phyloP scores from a whole-genome alignment of 2,888 invertebrate species.

The Protophormia terraenovae region DNA sequence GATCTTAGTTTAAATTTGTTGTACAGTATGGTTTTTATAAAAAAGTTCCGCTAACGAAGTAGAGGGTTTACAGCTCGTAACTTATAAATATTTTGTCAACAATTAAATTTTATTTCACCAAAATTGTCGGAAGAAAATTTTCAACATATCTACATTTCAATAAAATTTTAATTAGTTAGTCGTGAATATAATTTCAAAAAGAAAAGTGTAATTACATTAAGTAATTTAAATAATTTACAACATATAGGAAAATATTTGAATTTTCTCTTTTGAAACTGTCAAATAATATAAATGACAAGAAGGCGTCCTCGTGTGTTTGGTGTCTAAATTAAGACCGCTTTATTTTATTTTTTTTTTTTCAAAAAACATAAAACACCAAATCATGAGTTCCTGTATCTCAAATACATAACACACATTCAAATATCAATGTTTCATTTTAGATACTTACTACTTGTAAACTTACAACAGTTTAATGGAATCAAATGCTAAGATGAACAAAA shows the following conservation, averaged over 20 bases:
- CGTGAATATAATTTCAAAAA: no score
- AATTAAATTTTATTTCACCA: no score
- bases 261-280: slow-evolving; percentile 4
- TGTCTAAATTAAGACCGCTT: not conserved
- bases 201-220: not conserved
- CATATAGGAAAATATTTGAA: slow-evolving; percentile 4
- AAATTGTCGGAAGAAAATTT: no score
- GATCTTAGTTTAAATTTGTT: no score
- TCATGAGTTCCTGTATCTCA: slow-evolving; percentile 9
- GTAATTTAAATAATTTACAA: slow-evolving; percentile 10
- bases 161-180: no score
- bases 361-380: not conserved
- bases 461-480: slow-evolving; percentile 36
- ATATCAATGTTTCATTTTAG: slow-evolving; percentile 12
- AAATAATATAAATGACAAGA: slow-evolving; percentile 58
- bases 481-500: slow-evolving; percentile 2
- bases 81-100: no score
- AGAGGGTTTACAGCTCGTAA: no score
- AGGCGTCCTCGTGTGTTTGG: slow-evolving; percentile 18
- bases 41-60: no score
- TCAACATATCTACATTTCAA: no score
- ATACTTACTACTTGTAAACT: not conserved
- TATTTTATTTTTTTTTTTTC: not conserved
- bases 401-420: not conserved
- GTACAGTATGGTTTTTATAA: no score